These are phyloP conservation scores for Imbricaverruca yamaguchii DNA, from an alignment of 2,888 invertebrate genomes.

Conservation along the genomic window DNA sequence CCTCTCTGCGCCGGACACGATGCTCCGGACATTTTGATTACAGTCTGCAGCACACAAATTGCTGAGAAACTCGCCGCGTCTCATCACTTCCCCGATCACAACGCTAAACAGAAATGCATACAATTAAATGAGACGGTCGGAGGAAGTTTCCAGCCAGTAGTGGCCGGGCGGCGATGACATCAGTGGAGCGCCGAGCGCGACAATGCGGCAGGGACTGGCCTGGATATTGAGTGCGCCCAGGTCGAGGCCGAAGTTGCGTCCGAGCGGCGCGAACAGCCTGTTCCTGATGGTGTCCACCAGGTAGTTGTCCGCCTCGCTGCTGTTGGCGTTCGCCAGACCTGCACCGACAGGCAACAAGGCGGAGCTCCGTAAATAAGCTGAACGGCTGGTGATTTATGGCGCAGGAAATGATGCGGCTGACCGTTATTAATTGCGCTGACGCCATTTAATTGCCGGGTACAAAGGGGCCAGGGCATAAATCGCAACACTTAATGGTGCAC, in stretches of 20 bases:
- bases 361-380: background rate
- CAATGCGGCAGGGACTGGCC: background rate
- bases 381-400: background rate
- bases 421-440: no score
- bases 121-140: no score
- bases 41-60: background rate
- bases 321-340: slow-evolving; percentile 18
- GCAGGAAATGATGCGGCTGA: background rate
- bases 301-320: slow-evolving; percentile 14
- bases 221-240: slow-evolving; percentile 11
- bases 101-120: no score
- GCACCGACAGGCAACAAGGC: background rate
- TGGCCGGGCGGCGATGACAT: no score
- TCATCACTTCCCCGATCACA: no score
- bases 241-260: background rate
- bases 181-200: no score
- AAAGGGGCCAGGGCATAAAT: no score
- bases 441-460: no score
- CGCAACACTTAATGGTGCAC: no score
- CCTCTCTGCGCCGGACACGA: background rate
- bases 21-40: background rate
- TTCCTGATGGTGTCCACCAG: slow-evolving; percentile 13
- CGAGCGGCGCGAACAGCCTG: background rate
- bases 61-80: no score
- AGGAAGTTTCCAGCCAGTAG: no score